Evolutionary conservation across 2,797 vertebrate genomes (phyloP).

Genomic region (Oreochromis grahami): DNA sequence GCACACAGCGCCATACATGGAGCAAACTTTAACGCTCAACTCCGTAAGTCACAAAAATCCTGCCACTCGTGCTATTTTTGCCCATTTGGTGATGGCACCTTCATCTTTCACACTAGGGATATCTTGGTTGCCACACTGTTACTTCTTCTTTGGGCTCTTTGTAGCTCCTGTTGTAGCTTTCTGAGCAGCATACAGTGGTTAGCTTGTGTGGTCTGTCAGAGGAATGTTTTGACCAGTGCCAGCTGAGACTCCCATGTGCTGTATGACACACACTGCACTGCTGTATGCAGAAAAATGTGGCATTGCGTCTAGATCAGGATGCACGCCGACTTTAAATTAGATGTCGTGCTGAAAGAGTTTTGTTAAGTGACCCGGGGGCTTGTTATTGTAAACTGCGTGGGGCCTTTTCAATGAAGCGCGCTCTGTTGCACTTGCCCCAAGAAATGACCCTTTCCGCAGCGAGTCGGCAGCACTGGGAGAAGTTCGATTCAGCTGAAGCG

Average conservation of each 20-base stretch:
- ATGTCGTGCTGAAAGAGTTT: constrained; percentile 15
- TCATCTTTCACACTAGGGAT: constrained; percentile 10
- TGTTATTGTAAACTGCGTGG: constrained; percentile 17
- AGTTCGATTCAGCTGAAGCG: background rate
- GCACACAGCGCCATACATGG: constrained; percentile 72
- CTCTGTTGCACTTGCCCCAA: constrained; percentile 12
- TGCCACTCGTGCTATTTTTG: background rate
- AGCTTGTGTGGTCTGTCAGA: constrained; percentile 65
- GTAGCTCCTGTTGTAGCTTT: constrained; percentile 46
- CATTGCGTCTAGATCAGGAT: constrained; percentile 22
- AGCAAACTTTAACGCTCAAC: constrained; percentile 78
- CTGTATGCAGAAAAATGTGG: constrained; percentile 34
- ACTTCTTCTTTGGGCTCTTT: constrained; percentile 57
- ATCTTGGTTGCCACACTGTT: background rate
- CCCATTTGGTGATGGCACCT: constrained; percentile 19
- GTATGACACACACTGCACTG: constrained; percentile 42
- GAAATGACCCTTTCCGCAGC: constrained; percentile 7
- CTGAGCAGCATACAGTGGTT: constrained; percentile 53
- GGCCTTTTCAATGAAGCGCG: constrained; percentile 17
- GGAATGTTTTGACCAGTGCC: constrained; percentile 71
- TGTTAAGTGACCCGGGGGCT: constrained; percentile 8
- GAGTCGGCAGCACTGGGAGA: background rate
- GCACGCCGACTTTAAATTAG: constrained; percentile 48
- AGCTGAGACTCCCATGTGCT: constrained; percentile 48
- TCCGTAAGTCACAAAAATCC: constrained; percentile 71